phyloP scores from a whole-genome alignment of 2,113 vertebrate species.

The Oreochromis tanganicae region DNA sequence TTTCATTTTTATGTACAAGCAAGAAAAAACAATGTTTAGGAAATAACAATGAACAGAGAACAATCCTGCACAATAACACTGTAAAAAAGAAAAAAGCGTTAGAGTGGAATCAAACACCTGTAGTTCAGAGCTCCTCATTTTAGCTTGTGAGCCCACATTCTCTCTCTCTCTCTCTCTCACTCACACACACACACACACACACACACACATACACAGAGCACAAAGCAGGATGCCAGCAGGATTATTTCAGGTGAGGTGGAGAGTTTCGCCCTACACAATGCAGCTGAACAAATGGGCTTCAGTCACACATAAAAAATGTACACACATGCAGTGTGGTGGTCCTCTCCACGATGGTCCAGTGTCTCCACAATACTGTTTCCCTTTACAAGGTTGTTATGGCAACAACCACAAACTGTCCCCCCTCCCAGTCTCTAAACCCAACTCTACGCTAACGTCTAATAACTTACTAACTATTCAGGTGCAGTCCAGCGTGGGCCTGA shows the following conservation, averaged over 20 bases:
- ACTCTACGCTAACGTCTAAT: not conserved
- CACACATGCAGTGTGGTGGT: slow-evolving; percentile 23
- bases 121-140: not conserved
- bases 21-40: slow-evolving; percentile 20
- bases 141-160: not conserved
- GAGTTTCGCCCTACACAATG: not conserved
- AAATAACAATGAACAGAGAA: slow-evolving; percentile 37
- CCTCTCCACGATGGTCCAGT: not conserved
- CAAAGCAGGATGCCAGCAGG: not conserved
- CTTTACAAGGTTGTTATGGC: not conserved
- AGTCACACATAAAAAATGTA: not conserved
- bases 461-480: not conserved
- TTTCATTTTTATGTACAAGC: slow-evolving; percentile 58
- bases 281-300: not conserved
- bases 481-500: not conserved
- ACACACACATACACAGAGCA: not conserved
- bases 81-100: slow-evolving; percentile 15
- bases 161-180: not conserved
- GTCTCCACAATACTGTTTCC: not conserved
- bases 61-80: slow-evolving; percentile 55
- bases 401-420: not conserved
- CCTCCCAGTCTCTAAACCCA: not conserved
- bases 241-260: not conserved
- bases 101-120: slow-evolving; percentile 4
- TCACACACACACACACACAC: not conserved